Conservation (phyloP, 1,140 invertebrate genomes). For the Cotesia vestalis region DNA sequence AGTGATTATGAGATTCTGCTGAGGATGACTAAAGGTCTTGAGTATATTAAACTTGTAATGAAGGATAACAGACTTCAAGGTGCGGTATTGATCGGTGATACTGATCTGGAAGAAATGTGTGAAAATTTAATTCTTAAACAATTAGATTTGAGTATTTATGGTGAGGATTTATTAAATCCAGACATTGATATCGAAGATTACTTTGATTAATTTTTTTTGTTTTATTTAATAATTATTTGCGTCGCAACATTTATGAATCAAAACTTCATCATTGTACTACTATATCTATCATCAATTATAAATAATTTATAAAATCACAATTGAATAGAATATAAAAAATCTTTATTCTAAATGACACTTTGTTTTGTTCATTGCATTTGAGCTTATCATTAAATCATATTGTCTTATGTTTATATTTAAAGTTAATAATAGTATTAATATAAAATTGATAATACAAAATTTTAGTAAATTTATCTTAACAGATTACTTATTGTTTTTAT, state of each 20-base stretch:
- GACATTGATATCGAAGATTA: conserved; percentile 98
- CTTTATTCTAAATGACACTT: conserved; percentile 10
- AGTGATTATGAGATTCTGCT: conserved; percentile 88
- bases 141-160: conserved; percentile 87
- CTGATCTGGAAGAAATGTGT: conserved; percentile 96
- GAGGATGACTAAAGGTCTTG: conserved; percentile 81
- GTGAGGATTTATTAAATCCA: conserved; percentile 93
- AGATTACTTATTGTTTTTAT: neutral
- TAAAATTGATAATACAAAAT: no score
- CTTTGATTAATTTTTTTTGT: conserved; percentile 82
- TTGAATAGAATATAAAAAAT: conserved; percentile 7
- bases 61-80: conserved; percentile 88
- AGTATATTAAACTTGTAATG: conserved; percentile 93
- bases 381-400: neutral
- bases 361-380: conserved; percentile 11
- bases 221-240: neutral
- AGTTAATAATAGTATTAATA: conserved; percentile 4
- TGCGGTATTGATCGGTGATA: conserved; percentile 95
- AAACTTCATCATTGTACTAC: conserved; percentile 3
- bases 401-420: conserved; percentile 12
- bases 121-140: conserved; percentile 98
- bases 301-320: neutral
- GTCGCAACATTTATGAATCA: neutral
- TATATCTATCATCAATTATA: neutral
- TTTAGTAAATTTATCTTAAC: no score